Evolutionary conservation across 1,140 invertebrate species (phyloP).

Genomic region (Galleria mellonella): DNA sequence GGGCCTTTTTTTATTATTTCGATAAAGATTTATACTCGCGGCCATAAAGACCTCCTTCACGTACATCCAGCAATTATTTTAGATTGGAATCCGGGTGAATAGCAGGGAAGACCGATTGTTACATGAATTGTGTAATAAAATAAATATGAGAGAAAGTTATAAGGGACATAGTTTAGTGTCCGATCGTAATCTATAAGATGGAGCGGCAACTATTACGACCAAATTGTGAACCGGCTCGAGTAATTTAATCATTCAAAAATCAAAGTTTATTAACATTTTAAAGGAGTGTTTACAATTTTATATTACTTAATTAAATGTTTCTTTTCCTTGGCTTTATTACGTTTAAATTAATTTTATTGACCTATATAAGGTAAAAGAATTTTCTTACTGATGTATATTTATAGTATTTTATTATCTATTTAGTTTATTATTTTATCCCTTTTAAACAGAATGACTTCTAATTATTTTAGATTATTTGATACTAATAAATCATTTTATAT

Average conservation of each 20-base stretch:
- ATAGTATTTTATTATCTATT: too few species aligned
- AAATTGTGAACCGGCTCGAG: background rate
- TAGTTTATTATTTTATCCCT: too few species aligned
- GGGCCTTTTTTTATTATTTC: slow-evolving; percentile 48
- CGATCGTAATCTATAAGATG: slow-evolving; percentile 18
- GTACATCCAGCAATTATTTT: slow-evolving; percentile 46
- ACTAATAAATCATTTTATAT: too few species aligned
- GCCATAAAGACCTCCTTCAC: slow-evolving; percentile 25
- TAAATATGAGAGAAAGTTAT: slow-evolving; percentile 17
- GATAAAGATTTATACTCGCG: slow-evolving; percentile 57
- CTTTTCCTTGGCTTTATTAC: too few species aligned
- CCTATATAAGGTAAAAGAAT: too few species aligned
- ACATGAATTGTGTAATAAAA: slow-evolving; percentile 19
- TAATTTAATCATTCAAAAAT: slow-evolving; percentile 1
- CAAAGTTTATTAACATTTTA: background rate
- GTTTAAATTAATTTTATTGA: too few species aligned
- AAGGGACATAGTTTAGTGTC: slow-evolving; percentile 2
- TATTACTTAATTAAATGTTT: too few species aligned
- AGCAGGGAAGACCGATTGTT: slow-evolving; percentile 15
- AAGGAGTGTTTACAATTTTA: background rate
- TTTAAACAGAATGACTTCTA: too few species aligned
- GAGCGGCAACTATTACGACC: slow-evolving; percentile 1
- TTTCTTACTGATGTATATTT: too few species aligned
- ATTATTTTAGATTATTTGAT: too few species aligned
- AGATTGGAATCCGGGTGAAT: slow-evolving; percentile 40